These are phyloP conservation scores for Balaenoptera acutorostrata DNA, from an alignment of 2,113 vertebrate genomes.

Conservation along the genomic window DNA sequence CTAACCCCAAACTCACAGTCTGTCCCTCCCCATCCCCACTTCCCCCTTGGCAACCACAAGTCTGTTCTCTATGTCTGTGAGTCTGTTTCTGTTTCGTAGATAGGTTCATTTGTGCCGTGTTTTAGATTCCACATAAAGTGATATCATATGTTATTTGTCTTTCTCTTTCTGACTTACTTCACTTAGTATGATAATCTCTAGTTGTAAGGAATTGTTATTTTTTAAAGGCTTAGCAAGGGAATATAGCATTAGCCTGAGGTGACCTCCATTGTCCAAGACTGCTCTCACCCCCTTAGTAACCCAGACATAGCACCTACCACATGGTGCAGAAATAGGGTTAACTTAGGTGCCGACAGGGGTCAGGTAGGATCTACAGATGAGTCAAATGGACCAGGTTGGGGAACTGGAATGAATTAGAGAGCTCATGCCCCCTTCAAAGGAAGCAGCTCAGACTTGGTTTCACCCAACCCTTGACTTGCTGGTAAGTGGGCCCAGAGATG, in stretches of 20 bases:
- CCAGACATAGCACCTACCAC: neutral
- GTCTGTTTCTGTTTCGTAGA: neutral
- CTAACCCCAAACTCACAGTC: neutral
- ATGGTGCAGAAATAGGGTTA: neutral
- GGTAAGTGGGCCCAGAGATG: neutral
- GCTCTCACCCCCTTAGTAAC: no score
- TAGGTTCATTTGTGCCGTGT: neutral
- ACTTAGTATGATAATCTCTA: neutral
- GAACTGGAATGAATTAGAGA: neutral
- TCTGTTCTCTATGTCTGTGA: neutral
- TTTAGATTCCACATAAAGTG: neutral
- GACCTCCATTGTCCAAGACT: neutral
- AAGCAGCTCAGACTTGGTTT: neutral
- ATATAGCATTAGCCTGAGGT: neutral
- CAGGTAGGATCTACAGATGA: neutral
- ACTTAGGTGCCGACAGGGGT: neutral
- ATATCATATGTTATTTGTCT: neutral
- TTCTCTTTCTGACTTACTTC: neutral
- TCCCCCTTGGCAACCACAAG: neutral
- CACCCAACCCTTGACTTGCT: neutral
- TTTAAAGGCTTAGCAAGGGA: neutral
- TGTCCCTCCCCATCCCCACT: neutral
- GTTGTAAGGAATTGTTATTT: neutral
- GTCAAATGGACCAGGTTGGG: neutral
- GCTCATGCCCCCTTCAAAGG: rapidly evolving